Conservation (phyloP, 2,113 vertebrate genomes). For the Nesogale talazaci region DNA sequence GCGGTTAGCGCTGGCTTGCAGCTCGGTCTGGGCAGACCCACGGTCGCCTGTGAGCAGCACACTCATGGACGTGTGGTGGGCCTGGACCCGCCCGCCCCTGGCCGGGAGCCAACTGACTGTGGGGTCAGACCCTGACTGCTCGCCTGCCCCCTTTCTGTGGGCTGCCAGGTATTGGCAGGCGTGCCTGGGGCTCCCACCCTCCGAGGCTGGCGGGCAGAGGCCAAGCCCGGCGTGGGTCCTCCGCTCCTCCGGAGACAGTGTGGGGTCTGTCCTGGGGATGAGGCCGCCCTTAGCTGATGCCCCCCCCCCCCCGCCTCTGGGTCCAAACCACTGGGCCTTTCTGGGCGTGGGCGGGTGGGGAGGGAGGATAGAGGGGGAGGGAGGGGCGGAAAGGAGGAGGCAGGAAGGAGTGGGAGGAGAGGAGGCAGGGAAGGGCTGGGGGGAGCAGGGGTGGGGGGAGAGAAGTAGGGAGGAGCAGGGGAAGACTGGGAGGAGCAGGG, state of each 20-base stretch:
- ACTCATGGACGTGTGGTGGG: slow-evolving; percentile 30
- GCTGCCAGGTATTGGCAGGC: not conserved
- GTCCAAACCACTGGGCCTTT: too few relatives aligned
- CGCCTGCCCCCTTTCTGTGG: not conserved
- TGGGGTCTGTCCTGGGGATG: too few relatives aligned
- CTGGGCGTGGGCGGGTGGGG: not conserved
- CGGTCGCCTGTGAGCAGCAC: not conserved
- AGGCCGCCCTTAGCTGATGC: too few relatives aligned
- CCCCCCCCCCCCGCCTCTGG: not conserved
- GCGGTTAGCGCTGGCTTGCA: not conserved
- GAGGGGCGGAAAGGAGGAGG: not conserved
- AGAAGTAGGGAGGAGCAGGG: too few relatives aligned
- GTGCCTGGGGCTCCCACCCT: not conserved
- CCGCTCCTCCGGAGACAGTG: too few relatives aligned
- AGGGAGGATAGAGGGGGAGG: not conserved
- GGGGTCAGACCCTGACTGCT: too few relatives aligned
- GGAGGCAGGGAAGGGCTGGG: not conserved
- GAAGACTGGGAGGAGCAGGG: too few relatives aligned
- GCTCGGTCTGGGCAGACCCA: not conserved
- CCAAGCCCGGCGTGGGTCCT: not conserved
- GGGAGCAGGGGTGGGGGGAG: too few relatives aligned
- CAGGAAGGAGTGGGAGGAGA: not conserved
- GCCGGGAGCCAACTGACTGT: too few relatives aligned
- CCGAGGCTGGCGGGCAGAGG: not conserved
- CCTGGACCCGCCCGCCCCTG: too few relatives aligned